These are phyloP conservation scores for Meteorus colon DNA, from an alignment of 2,888 invertebrate genomes.

Conservation along the genomic window DNA sequence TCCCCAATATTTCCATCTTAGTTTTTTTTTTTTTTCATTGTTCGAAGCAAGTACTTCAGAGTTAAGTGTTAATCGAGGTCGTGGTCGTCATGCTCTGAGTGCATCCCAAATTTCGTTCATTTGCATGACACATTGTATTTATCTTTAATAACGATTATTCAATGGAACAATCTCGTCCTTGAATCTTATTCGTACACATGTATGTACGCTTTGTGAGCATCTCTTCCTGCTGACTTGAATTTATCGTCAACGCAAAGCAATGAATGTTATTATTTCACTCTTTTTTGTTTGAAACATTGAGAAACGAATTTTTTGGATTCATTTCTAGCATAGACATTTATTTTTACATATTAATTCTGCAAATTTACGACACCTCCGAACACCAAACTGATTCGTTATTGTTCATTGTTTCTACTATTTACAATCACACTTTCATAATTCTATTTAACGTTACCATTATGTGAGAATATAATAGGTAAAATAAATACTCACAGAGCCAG, in stretches of 20 bases:
- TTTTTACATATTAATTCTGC: not conserved
- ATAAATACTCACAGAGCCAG: slow-evolving; percentile 64
- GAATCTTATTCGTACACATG: slow-evolving; percentile 37
- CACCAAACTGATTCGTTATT: not conserved
- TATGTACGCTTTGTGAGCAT: slow-evolving; percentile 9
- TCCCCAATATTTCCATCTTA: not conserved
- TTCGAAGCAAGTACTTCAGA: slow-evolving; percentile 18
- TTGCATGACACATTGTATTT: slow-evolving; percentile 23
- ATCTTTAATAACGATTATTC: slow-evolving; percentile 35
- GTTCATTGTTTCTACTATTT: not conserved
- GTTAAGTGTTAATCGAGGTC: slow-evolving; percentile 48
- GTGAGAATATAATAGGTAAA: not conserved
- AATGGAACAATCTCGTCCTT: slow-evolving; percentile 47
- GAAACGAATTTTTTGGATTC: not conserved
- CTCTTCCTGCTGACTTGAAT: not conserved
- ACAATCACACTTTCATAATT: not conserved
- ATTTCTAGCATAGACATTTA: not conserved
- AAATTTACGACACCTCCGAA: not conserved
- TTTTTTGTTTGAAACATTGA: not conserved
- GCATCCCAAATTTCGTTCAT: slow-evolving; percentile 41
- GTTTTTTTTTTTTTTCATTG: slow-evolving; percentile 28
- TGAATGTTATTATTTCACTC: not conserved
- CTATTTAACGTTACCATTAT: not conserved
- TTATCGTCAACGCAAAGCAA: not conserved
- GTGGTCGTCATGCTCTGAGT: slow-evolving; percentile 47